Conservation (phyloP, 1,140 invertebrate species). For the Zaprionus tsacasi region DNA sequence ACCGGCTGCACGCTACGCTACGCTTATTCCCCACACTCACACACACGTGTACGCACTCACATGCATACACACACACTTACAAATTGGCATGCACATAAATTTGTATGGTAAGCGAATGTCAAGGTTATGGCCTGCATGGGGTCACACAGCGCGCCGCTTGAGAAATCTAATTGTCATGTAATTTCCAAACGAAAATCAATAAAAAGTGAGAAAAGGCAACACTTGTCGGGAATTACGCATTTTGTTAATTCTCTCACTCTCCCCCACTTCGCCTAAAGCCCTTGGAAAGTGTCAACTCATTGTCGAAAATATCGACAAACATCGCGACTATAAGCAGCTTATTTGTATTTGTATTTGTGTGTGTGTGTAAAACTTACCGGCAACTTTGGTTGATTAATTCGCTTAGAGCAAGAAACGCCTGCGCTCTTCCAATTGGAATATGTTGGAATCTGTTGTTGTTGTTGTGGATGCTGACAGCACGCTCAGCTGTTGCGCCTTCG, state of each 20-base stretch:
- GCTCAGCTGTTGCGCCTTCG: constrained; percentile 46
- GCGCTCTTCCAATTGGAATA: constrained; percentile 21
- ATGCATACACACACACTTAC: neutral
- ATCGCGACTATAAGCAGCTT: neutral
- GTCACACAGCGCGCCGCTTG: constrained; percentile 1
- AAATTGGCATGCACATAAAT: constrained; percentile 44
- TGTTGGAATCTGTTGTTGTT: constrained; percentile 2
- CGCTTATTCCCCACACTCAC: constrained; percentile 1
- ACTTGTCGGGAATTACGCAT: constrained; percentile 5
- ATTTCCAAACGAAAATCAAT: constrained; percentile 41
- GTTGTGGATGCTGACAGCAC: constrained; percentile 7
- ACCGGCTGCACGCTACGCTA: constrained; percentile 16
- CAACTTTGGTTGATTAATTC: constrained; percentile 18
- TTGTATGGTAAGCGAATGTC: constrained; percentile 49
- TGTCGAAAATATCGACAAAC: constrained; percentile 4
- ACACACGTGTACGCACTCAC: neutral
- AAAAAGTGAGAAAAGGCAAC: constrained; percentile 30
- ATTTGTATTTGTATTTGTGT: neutral
- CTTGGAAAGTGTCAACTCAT: constrained; percentile 5
- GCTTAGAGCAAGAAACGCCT: constrained; percentile 17
- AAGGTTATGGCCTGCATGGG: constrained; percentile 41
- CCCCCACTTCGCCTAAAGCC: neutral
- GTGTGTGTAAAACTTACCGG: constrained; percentile 30
- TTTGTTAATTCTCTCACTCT: neutral
- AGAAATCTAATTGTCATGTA: constrained; percentile 47